Evolutionary conservation across 2,797 vertebrate genomes (phyloP).

Genomic region (Mus caroli): DNA sequence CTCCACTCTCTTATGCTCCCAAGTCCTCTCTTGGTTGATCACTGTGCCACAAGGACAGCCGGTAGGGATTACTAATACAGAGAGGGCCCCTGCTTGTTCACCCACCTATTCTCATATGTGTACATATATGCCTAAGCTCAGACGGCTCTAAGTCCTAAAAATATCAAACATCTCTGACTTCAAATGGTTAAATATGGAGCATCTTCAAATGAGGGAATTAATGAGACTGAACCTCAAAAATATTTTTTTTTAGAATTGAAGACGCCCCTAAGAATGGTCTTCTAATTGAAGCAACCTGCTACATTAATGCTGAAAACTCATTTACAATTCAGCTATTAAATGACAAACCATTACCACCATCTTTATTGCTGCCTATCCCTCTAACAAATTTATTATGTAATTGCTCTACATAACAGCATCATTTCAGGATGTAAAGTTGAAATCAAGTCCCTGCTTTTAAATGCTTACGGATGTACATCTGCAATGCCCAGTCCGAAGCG

Average conservation of each 20-base stretch:
- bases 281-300: slow-evolving; percentile 86
- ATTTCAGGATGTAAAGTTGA: slow-evolving; percentile 81
- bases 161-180: neutral
- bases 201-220: slow-evolving; percentile 78
- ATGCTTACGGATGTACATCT: slow-evolving; percentile 69
- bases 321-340: slow-evolving; percentile 89
- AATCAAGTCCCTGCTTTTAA: slow-evolving; percentile 82
- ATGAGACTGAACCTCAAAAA: slow-evolving; percentile 75
- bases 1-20: rapidly evolving
- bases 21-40: too few species aligned
- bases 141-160: neutral
- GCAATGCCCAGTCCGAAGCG: slow-evolving; percentile 62
- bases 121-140: neutral
- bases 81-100: neutral
- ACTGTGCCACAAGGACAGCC: too few species aligned
- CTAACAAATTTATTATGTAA: slow-evolving; percentile 88
- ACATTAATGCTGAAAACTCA: slow-evolving; percentile 85
- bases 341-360: slow-evolving; percentile 86
- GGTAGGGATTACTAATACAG: neutral
- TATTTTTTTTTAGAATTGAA: slow-evolving; percentile 74
- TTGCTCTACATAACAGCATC: slow-evolving; percentile 81
- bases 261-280: slow-evolving; percentile 82
- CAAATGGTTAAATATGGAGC: neutral
- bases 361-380: slow-evolving; percentile 87
- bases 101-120: neutral